Evolutionary conservation across 92 coral and sea anemone genomes (phyloP).

Genomic region (Actinostola sp.): DNA sequence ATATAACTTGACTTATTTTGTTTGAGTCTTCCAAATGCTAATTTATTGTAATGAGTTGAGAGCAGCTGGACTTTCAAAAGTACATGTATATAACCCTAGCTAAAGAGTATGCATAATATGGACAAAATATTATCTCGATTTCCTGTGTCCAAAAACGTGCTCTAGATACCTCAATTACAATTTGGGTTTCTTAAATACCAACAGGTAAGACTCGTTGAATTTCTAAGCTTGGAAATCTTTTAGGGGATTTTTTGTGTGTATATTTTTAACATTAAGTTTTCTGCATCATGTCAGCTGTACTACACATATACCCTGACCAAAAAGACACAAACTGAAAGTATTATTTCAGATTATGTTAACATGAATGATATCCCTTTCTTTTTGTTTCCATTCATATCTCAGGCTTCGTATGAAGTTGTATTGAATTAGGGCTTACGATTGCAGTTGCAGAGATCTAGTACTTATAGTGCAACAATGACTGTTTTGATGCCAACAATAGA

Average conservation of each 20-base stretch:
- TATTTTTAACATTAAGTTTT: too few species aligned
- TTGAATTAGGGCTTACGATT: background rate
- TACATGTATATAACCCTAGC: conserved; percentile 21
- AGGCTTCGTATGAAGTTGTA: background rate
- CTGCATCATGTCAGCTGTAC: too few species aligned
- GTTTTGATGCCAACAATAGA: background rate
- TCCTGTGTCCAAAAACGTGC: background rate
- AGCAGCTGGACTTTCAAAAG: conserved; percentile 34
- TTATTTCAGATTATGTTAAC: too few species aligned
- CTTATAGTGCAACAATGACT: conserved; percentile 3
- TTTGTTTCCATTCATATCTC: too few species aligned
- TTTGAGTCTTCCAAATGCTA: conserved; percentile 32
- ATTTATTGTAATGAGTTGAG: conserved; percentile 36
- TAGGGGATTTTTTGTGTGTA: too few species aligned
- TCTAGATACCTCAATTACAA: background rate
- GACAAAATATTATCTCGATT: conserved; percentile 3
- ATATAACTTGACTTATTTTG: conserved; percentile 7
- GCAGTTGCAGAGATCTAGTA: background rate
- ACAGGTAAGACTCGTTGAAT: too few species aligned
- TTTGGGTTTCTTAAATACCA: too few species aligned
- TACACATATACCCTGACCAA: too few species aligned
- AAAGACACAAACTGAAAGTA: too few species aligned
- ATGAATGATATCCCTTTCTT: too few species aligned
- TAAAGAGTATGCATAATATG: conserved; percentile 25
- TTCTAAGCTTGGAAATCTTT: too few species aligned